A percentile compares a stretch with the other conserved stretches of the same genome.
Conservation (phyloP, 2,888 invertebrate species). For the Nemoura dubitans region DNA sequence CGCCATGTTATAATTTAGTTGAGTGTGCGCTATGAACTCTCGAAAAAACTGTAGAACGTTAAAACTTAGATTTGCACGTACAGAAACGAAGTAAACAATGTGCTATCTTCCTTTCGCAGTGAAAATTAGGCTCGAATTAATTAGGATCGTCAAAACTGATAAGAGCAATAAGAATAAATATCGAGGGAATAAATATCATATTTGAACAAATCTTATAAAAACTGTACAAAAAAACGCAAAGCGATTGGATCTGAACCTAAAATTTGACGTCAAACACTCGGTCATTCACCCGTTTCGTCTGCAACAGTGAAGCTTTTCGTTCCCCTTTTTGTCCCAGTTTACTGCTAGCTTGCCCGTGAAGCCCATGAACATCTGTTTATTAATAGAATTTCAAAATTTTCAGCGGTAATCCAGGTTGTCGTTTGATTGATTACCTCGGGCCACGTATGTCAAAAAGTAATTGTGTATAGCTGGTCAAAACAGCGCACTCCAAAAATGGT, state of each 20-base stretch:
- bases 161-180: not conserved
- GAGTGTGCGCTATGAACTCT: not conserved
- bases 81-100: not conserved
- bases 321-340: constrained; percentile 12
- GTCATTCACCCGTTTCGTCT: constrained; percentile 1
- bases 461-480: not conserved
- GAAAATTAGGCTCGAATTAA: not conserved
- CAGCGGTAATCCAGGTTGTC: not conserved
- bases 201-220: not conserved
- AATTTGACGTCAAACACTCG: not conserved
- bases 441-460: not conserved
- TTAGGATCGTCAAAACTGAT: not conserved
- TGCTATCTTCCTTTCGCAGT: not conserved
- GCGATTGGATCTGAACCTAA: not conserved
- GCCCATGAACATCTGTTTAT: not conserved
- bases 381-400: not conserved
- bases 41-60: constrained; percentile 35
- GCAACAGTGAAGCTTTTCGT: not conserved
- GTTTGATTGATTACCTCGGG: not conserved
- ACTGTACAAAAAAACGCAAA: not conserved
- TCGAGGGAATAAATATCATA: not conserved
- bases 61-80: constrained; percentile 29
- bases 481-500: not conserved
- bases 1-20: constrained; percentile 49
- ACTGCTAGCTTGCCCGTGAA: constrained; percentile 7